These are phyloP conservation scores for Serrognathus titanus DNA, from an alignment of 2,888 invertebrate genomes.

Conservation along the genomic window DNA sequence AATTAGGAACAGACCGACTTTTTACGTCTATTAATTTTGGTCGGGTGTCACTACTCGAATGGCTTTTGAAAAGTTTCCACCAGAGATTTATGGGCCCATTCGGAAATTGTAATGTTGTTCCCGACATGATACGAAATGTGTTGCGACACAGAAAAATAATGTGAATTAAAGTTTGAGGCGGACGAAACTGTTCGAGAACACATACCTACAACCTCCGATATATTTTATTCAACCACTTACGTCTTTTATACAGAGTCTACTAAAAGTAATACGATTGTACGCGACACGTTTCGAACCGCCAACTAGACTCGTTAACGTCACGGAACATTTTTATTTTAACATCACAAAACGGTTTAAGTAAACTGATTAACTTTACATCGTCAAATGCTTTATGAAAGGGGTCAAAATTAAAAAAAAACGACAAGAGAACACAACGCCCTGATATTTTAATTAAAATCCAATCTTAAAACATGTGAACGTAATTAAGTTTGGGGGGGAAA, in stretches of 20 bases:
- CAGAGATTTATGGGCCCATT: conserved; percentile 8
- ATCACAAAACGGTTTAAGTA: no score
- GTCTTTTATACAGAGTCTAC: no score
- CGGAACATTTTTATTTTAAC: no score
- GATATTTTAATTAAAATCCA: conserved; percentile 3
- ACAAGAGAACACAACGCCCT: neutral
- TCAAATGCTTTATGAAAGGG: no score
- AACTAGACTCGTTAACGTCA: no score
- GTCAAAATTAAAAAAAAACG: neutral
- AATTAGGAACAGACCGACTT: conserved; percentile 36
- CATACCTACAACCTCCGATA: no score
- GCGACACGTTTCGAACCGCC: no score
- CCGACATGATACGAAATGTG: conserved; percentile 12
- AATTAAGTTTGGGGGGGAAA: neutral
- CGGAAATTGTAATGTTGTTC: conserved; percentile 4
- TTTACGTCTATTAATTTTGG: conserved; percentile 7
- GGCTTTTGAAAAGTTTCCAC: neutral
- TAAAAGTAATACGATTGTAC: no score
- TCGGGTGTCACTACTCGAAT: conserved; percentile 1
- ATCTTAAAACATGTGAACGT: neutral
- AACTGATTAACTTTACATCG: no score
- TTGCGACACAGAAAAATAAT: conserved; percentile 20
- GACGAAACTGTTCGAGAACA: no score
- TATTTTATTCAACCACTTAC: no score
- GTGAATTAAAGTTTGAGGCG: conserved; percentile 16